Base-by-base conservation (phyloP, 2,888 invertebrate genomes). In the Deilephila elpenor region DNA sequence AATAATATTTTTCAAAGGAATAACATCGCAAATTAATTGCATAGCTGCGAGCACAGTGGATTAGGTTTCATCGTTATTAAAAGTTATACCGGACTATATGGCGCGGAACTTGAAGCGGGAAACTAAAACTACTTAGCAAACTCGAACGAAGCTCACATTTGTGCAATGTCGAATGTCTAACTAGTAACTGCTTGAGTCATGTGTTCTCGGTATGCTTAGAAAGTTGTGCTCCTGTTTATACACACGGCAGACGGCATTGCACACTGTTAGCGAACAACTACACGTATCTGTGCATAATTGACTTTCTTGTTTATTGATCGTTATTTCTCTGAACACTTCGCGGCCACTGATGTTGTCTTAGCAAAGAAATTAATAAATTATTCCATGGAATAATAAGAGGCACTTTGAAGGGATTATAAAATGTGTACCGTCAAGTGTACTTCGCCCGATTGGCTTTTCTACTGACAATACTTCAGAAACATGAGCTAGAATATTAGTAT, bases 31-130 rank as follows among this genome's bases (percentile, higher is more conserved):
- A 32, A 37, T 64, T 64, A 64, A 64, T 64, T 32, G 19, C 64
- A 64, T 37, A 6, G 64, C 29, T 17, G 29, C 37, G 64, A 37
- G 37, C 64, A 32, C n/a, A 6, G 34, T n/a, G 37, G 37, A 37
- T 64, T 64, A 64, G 34, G 11, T 64, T 64, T 64, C 64, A 64
- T 64, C 7, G 32, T 64, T 64, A 64, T 64, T 64, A 64, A 64
- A 64, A 64, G 64, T 64, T 64, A 56, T 56, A n/a, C 56, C n/a
- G 56, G 19, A 1, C 19, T 56, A n/a, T 6, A 6, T 56, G 56
- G 56, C 56, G n/a, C 64, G 11, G 2, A 37, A 37, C 64, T n/a
- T 34, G 7, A 37, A 34, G 11, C 34, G 64, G 3, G 14, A 14
- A 60, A 29, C n/a, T n/a, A 62, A 34, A 64, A 37, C 64, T 64